Conservation (phyloP, 1,140 invertebrate genomes). For the Drosophila sulfurigaster region DNA sequence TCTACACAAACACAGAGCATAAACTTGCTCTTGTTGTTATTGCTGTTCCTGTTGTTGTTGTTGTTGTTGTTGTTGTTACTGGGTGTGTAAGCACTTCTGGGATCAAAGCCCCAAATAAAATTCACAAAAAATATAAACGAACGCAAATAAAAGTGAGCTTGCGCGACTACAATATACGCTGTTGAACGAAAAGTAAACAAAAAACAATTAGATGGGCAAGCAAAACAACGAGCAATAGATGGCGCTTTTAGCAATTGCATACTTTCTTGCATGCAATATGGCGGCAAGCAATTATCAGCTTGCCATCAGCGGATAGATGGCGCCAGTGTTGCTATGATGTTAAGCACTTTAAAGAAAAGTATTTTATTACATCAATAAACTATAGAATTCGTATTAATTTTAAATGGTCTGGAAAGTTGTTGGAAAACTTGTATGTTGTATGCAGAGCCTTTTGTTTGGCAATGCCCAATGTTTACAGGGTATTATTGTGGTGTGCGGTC, state of each 20-base stretch:
- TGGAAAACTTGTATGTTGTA: too few relatives aligned
- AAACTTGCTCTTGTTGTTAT: slow-evolving; percentile 12
- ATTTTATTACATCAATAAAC: too few relatives aligned
- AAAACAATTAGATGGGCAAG: not conserved
- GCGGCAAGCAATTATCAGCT: too few relatives aligned
- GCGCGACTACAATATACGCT: not conserved
- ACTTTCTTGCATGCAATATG: not conserved
- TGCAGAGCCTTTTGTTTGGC: not conserved
- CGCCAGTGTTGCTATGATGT: too few relatives aligned
- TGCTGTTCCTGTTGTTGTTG: slow-evolving; percentile 9
- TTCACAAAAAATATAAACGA: slow-evolving; percentile 5
- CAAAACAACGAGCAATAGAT: not conserved
- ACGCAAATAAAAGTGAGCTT: slow-evolving; percentile 26
- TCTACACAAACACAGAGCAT: slow-evolving; percentile 39
- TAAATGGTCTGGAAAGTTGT: too few relatives aligned
- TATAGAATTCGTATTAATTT: too few relatives aligned
- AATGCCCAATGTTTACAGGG: not conserved
- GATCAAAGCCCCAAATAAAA: slow-evolving; percentile 21
- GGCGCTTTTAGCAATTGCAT: not conserved
- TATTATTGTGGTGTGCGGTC: not conserved
- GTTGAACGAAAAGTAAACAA: not conserved
- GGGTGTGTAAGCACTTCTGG: slow-evolving; percentile 35
- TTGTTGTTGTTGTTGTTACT: slow-evolving; percentile 10
- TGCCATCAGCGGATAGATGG: too few relatives aligned
- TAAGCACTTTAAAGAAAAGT: too few relatives aligned